Percentiles rank a stretch among this genome's conserved stretches.
These are phyloP conservation scores for Teleopsis dalmanni DNA, from an alignment of 1,140 invertebrate species.

Conservation along the genomic window DNA sequence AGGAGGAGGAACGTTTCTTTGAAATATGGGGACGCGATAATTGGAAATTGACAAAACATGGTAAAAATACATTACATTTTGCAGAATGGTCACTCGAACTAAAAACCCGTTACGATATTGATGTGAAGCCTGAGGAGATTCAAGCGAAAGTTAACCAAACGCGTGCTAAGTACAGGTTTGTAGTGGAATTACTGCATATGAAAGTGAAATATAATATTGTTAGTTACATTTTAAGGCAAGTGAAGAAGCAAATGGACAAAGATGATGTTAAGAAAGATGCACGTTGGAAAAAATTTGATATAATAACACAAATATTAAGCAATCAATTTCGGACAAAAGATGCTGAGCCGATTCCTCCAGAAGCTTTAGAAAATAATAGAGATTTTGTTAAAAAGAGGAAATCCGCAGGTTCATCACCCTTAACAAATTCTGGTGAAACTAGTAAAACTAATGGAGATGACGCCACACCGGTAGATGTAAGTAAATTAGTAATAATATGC, in stretches of 20 bases:
- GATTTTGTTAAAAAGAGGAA: slow-evolving; percentile 18
- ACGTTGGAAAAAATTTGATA: slow-evolving; percentile 39
- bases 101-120: slow-evolving; percentile 28
- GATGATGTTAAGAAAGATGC: slow-evolving; percentile 14
- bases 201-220: background rate
- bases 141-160: slow-evolving; percentile 41
- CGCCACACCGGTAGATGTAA: too few species aligned
- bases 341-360: slow-evolving; percentile 32
- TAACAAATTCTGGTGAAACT: too few species aligned
- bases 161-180: slow-evolving; percentile 34
- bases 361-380: slow-evolving; percentile 30
- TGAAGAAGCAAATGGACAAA: slow-evolving; percentile 28
- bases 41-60: slow-evolving; percentile 33
- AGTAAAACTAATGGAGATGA: too few species aligned
- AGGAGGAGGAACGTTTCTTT: slow-evolving; percentile 35
- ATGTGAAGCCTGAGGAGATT: slow-evolving; percentile 37
- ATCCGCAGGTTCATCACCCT: too few species aligned
- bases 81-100: slow-evolving; percentile 33
- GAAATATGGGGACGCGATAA: slow-evolving; percentile 40
- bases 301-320: slow-evolving; percentile 32
- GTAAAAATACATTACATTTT: slow-evolving; percentile 37
- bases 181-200: background rate
- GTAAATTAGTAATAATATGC: too few species aligned
- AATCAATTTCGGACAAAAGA: slow-evolving; percentile 36
- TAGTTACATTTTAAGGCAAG: slow-evolving; percentile 17